Percentiles rank a stretch among this genome's conserved stretches.
These are phyloP conservation scores for Toxotes lorentzi DNA, from an alignment of 2,797 vertebrate species.

Conservation along the genomic window DNA sequence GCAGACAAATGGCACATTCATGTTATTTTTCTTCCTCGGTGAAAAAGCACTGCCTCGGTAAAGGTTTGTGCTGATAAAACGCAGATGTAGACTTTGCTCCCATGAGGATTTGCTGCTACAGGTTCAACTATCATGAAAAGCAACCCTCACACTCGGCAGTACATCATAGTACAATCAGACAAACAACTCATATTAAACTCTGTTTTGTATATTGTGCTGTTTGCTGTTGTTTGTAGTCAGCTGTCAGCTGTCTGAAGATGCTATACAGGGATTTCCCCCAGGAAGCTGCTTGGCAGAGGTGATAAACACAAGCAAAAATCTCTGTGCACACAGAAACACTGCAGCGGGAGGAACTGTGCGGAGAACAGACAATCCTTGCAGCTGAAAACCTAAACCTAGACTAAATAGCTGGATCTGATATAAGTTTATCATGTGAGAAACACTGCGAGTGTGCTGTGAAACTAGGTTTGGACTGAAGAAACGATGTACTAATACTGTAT, in stretches of 20 bases:
- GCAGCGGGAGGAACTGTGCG: neutral
- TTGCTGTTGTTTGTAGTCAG: constrained; percentile 3
- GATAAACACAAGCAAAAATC: neutral
- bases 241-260: neutral
- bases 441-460: neutral
- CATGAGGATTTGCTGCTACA: neutral
- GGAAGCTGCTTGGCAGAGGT: constrained; percentile 25
- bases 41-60: neutral
- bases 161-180: no score
- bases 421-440: neutral
- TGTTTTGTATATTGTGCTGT: neutral
- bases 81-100: constrained; percentile 24
- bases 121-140: neutral
- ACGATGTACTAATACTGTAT: neutral
- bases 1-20: neutral
- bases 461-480: neutral
- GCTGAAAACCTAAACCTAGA: neutral
- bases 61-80: constrained; percentile 5
- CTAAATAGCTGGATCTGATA: neutral
- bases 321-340: neutral
- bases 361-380: neutral
- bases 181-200: neutral
- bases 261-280: constrained; percentile 20
- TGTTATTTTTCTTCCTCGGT: neutral
- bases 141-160: no score